phyloP scores from a whole-genome alignment of 2,113 vertebrate genomes.

The Serinus canaria region DNA sequence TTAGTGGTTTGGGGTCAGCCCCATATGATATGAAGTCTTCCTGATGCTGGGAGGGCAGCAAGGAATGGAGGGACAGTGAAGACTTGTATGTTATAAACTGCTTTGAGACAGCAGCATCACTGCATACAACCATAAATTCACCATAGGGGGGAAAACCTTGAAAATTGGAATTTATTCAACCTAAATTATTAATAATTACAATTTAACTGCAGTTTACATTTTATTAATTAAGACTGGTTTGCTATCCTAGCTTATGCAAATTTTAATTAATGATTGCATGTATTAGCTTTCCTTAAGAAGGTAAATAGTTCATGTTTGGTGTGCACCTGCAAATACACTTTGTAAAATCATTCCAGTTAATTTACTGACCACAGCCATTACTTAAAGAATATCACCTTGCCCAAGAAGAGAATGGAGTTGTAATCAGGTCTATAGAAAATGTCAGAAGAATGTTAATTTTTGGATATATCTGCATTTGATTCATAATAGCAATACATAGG shows the following conservation, averaged over 20 bases:
- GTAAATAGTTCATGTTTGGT: background rate
- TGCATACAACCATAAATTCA: background rate
- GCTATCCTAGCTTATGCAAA: background rate
- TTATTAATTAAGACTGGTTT: background rate
- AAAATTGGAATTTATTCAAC: background rate
- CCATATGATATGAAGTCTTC: background rate
- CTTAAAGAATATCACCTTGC: background rate
- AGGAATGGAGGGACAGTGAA: accelerated
- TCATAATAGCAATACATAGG: background rate
- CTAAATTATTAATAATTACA: background rate
- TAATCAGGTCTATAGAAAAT: background rate
- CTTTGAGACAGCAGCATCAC: background rate
- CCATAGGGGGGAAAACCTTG: accelerated
- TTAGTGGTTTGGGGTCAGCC: background rate
- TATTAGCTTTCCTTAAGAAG: background rate
- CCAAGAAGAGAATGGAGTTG: background rate
- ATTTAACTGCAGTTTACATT: background rate
- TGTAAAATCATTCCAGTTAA: background rate
- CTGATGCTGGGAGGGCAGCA: background rate
- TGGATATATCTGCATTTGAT: background rate
- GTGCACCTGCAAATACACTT: background rate
- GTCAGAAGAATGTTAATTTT: background rate
- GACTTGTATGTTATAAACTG: background rate
- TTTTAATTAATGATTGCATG: background rate
- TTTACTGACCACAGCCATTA: background rate